Evolutionary conservation across 2,888 invertebrate genomes (phyloP).

Genomic region (Diaprepes abbreviatus): DNA sequence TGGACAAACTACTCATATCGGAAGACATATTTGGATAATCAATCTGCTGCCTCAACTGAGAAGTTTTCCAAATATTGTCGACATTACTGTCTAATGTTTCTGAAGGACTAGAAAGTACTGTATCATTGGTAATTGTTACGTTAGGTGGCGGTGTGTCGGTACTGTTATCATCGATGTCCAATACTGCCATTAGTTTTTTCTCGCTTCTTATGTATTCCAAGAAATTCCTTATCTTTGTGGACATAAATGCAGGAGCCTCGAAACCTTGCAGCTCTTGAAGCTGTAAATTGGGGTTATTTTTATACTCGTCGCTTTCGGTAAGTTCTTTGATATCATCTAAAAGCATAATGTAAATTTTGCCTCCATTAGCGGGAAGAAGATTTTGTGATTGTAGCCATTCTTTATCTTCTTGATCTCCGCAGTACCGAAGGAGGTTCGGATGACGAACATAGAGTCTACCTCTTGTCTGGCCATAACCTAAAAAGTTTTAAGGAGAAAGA

Average conservation of each 20-base stretch:
- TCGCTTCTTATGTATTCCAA: slow-evolving; percentile 69
- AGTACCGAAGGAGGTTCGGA: slow-evolving; percentile 81
- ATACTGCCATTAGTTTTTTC: slow-evolving; percentile 57
- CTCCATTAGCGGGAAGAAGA: slow-evolving; percentile 83
- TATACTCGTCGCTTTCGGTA: slow-evolving; percentile 80
- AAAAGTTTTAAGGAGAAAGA: too few species aligned
- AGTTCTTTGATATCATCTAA: slow-evolving; percentile 84
- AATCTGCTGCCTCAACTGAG: slow-evolving; percentile 49
- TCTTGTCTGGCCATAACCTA: slow-evolving; percentile 80
- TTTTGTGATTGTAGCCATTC: slow-evolving; percentile 85
- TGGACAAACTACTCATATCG: slow-evolving; percentile 66
- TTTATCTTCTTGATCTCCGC: slow-evolving; percentile 85
- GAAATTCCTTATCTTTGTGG: slow-evolving; percentile 80
- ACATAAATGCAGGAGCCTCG: slow-evolving; percentile 80
- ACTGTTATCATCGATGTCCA: slow-evolving; percentile 63
- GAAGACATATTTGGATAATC: slow-evolving; percentile 65
- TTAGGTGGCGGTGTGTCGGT: slow-evolving; percentile 64
- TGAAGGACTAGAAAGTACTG: slow-evolving; percentile 64
- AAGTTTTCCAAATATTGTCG: slow-evolving; percentile 58
- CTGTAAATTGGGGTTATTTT: slow-evolving; percentile 75
- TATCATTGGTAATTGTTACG: slow-evolving; percentile 51
- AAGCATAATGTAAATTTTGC: slow-evolving; percentile 84
- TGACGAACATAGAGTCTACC: slow-evolving; percentile 84
- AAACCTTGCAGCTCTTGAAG: slow-evolving; percentile 81
- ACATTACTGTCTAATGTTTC: slow-evolving; percentile 65